A percentile compares a stretch with the other conserved stretches of the same genome.
These are phyloP conservation scores for Petrocephalus microphthalmus DNA, from an alignment of 2,113 vertebrate genomes.

Conservation along the genomic window DNA sequence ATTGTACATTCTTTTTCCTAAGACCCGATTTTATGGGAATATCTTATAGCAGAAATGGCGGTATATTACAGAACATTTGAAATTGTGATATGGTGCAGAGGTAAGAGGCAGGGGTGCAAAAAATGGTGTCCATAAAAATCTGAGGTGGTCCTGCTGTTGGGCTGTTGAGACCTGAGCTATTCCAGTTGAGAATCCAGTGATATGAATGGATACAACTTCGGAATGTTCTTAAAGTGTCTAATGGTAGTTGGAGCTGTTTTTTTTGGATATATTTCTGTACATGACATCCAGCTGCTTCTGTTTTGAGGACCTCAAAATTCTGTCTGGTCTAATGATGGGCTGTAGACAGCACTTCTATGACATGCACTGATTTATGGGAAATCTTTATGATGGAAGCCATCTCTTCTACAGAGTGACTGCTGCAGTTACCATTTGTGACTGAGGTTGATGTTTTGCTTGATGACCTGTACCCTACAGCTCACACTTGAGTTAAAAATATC, in stretches of 20 bases:
- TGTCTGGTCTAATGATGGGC: neutral
- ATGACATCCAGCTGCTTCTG: neutral
- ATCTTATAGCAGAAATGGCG: no score
- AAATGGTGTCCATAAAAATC: no score
- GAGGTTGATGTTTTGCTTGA: slow-evolving; percentile 42
- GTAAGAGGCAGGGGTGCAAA: no score
- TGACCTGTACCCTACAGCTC: slow-evolving; percentile 12
- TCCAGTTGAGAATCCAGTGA: neutral
- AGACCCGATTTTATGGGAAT: no score
- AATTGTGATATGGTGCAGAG: no score
- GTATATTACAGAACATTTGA: no score
- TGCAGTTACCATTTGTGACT: slow-evolving; percentile 35
- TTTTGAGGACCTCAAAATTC: neutral
- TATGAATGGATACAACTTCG: neutral
- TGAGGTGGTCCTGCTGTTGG: neutral
- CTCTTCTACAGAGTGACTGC: neutral
- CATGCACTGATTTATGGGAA: neutral
- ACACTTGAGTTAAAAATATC: slow-evolving; percentile 48
- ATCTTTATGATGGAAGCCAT: neutral
- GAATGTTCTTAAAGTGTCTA: neutral
- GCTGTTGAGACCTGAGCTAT: neutral
- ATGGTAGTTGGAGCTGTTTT: neutral
- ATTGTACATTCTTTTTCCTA: no score
- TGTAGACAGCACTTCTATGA: neutral
- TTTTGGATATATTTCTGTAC: neutral